Base-by-base conservation (phyloP, 35 echinoderm and acorn worm species). In the Diadema setosum region DNA sequence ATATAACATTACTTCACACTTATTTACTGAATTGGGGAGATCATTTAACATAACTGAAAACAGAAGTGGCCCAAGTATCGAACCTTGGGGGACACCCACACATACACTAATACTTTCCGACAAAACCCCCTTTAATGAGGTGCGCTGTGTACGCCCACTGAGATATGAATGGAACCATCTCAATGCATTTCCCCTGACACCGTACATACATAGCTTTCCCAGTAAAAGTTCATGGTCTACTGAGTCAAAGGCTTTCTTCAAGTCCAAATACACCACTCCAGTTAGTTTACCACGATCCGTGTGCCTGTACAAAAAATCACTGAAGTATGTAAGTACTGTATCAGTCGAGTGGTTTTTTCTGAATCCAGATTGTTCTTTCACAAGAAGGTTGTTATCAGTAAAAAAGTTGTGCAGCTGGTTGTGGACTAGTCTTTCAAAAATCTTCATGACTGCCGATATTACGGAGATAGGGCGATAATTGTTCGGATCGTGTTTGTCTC, bases 241-340 rank as follows among this genome's bases (percentile, higher is more conserved):
- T 11, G 75, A 81, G 58, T 89, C 87, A 60, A 89, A 89, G 31
- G 75, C 87, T 44, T 89, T 89, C 42, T 89, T 82, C 4, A 89
- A 55, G 57, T 89, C 75, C 58, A 82, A 56, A 81, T 70, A 89
- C 50, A 88, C 45, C 5, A 58, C 50, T 37, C 86, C 86, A 39
- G 86, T 82, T 35, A 89, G 0, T 4, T 16, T 34, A 39, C 75
- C 87, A 56, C 36, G 14, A 40, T 89, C 75, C 34, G 65, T 81
- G 36, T 81, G 70, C 32, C 61, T 88, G 2, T 56, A 81, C 1
- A 81, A 36, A 81, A 81, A 88, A 75, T 88, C 70, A 45, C 43
- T 29, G 12, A 88, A 12, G 81, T 88, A 45, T 31, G 75, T 88
- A 3, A 88, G 39, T 57, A 60, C 32, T 24, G 85, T 87, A 75